Conservation (phyloP, 2,113 vertebrate genomes). For the Malurus elegans region DNA sequence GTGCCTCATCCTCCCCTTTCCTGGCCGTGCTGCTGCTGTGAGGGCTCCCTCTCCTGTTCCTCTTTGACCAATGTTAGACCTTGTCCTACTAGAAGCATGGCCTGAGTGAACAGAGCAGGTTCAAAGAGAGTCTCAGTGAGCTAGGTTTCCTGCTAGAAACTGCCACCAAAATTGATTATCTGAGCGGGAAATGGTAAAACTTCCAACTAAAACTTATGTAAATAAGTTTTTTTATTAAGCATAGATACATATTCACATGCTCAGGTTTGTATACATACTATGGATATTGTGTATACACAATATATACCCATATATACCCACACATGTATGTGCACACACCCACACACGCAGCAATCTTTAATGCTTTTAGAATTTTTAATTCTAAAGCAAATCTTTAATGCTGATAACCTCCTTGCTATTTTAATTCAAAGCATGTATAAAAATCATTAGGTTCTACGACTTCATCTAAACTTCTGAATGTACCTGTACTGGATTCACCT, state of each 20-base stretch:
- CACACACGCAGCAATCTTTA: neutral
- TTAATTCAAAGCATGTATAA: slow-evolving; percentile 61
- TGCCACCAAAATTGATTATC: neutral
- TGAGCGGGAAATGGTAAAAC: neutral
- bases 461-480: slow-evolving; percentile 33
- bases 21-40: neutral
- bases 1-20: neutral
- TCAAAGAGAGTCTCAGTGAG: neutral
- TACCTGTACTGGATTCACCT: slow-evolving; percentile 30
- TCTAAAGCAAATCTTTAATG: neutral
- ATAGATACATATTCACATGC: neutral
- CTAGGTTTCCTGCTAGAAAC: neutral
- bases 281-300: neutral
- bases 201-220: neutral
- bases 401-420: slow-evolving; percentile 24
- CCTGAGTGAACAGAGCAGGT: neutral
- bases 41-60: slow-evolving; percentile 50
- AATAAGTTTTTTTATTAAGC: neutral
- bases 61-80: neutral
- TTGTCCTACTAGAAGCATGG: neutral
- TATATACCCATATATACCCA: neutral
- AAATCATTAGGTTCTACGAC: slow-evolving; percentile 56
- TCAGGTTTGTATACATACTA: neutral
- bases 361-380: too few relatives aligned
- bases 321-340: neutral